Base-by-base conservation (phyloP, 2,113 vertebrate species). In the Aptenodytes forsteri region DNA sequence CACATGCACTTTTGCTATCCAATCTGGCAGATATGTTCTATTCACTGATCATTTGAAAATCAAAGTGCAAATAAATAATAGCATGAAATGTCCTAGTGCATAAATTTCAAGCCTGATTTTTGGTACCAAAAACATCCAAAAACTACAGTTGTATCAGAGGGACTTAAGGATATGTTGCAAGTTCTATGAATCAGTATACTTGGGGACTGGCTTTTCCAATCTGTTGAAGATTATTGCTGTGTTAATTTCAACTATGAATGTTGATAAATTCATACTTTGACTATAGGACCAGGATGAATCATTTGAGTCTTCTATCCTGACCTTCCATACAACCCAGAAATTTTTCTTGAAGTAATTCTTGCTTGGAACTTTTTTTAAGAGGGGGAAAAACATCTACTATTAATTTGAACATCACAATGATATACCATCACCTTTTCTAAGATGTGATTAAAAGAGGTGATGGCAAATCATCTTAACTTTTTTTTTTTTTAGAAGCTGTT, bases 1-100 rank as follows among this genome's bases (percentile, higher is more conserved):
- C 46, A 5, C 5, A 4, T 56, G 12, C 0, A 2, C 42, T 78
- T 65, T 52, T 2, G 27, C n/a, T 79, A 0, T 52, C 20, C 34
- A 61, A 2, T 56, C 18, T 66, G 46, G n/a, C 23, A 69, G 23
- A 42, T 44, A 17, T 0, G 0, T 61, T 78, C 30, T 65, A 14
- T 56, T 70, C 7, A 23, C 44, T 21, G 49, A 75, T 52, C 13
- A 36, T 30, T 36, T 83, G 27, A 88, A 91, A 90, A 66, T 61
- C 10, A 40, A 89, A 61, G 6, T 81, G 10, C 26, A 82, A 92
- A 66, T 84, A 61, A 59, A 52, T 27, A 30, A 13, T 29, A 29
- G 19, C 4, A 56, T 86, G n/a, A 87, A 73, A 30, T 70, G 11
- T 73, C 11, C 46, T 54, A 25, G 16, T 49, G 13, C 23, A 34